Evolutionary conservation across 2,888 invertebrate genomes (phyloP).

Genomic region (Podabrus alpinus): DNA sequence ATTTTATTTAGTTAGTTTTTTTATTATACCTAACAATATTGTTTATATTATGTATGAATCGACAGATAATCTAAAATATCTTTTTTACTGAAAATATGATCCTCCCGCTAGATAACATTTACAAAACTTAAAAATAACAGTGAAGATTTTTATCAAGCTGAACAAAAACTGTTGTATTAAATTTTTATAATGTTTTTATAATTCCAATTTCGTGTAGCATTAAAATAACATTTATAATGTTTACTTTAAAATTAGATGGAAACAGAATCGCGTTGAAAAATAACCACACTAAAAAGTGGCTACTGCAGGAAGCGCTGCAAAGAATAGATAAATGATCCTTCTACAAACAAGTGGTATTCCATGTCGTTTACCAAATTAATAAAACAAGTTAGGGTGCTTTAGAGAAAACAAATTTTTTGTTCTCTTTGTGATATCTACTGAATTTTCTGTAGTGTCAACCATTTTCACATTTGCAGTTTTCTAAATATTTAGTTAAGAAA

Average conservation of each 20-base stretch:
- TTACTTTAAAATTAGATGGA: background rate
- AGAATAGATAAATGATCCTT: background rate
- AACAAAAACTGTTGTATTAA: too few species aligned
- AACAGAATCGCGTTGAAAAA: background rate
- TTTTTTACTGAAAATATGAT: too few species aligned
- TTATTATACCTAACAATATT: too few species aligned
- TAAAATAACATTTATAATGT: background rate
- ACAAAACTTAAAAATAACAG: background rate
- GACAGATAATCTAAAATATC: too few species aligned
- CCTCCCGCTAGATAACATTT: too few species aligned
- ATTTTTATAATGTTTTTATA: background rate
- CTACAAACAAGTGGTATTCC: background rate
- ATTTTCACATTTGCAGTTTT: too few species aligned
- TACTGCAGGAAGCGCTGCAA: background rate
- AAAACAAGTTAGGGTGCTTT: background rate
- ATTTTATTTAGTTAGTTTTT: too few species aligned
- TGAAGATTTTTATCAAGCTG: background rate
- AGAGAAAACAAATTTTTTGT: background rate
- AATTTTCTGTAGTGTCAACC: background rate
- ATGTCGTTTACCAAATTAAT: background rate
- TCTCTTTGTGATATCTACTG: background rate
- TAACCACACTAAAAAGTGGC: background rate
- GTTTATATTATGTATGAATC: too few species aligned
- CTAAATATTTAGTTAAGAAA: too few species aligned
- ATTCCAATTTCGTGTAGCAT: background rate